phyloP scores from a whole-genome alignment of 1,140 invertebrate species.

The Ceratosolen fusciceps region DNA sequence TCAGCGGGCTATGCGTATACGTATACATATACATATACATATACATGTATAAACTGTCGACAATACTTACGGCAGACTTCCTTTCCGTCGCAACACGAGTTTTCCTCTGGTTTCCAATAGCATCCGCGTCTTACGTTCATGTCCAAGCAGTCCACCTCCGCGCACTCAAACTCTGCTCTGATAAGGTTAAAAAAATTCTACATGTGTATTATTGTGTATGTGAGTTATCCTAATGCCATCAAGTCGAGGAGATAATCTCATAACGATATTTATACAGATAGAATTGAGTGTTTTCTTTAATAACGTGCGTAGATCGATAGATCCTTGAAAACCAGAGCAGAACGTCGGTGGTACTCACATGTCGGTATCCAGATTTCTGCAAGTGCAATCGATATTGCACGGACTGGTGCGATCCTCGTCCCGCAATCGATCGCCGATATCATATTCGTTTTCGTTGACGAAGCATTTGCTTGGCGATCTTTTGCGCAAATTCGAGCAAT shows the following conservation, averaged over 20 bases:
- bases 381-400: neutral
- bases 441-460: slow-evolving; percentile 52
- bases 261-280: too few relatives aligned
- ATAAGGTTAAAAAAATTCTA: neutral
- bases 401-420: slow-evolving; percentile 48
- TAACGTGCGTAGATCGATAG: too few relatives aligned
- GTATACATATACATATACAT: too few relatives aligned
- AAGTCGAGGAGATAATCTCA: too few relatives aligned
- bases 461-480: slow-evolving; percentile 53
- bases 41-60: neutral
- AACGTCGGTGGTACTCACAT: neutral
- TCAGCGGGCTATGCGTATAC: too few relatives aligned
- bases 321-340: too few relatives aligned
- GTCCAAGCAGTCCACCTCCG: neutral
- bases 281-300: too few relatives aligned
- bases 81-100: neutral
- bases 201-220: too few relatives aligned
- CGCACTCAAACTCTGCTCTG: neutral
- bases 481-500: slow-evolving; percentile 48
- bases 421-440: slow-evolving; percentile 48
- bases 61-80: neutral
- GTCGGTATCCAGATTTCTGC: neutral
- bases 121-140: neutral
- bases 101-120: neutral
- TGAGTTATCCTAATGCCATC: too few relatives aligned